Evolutionary conservation across 2,797 vertebrate genomes (phyloP), one percentile per base, ranked within the genome.

Genomic region (Craterocephalus amniculus): DNA sequence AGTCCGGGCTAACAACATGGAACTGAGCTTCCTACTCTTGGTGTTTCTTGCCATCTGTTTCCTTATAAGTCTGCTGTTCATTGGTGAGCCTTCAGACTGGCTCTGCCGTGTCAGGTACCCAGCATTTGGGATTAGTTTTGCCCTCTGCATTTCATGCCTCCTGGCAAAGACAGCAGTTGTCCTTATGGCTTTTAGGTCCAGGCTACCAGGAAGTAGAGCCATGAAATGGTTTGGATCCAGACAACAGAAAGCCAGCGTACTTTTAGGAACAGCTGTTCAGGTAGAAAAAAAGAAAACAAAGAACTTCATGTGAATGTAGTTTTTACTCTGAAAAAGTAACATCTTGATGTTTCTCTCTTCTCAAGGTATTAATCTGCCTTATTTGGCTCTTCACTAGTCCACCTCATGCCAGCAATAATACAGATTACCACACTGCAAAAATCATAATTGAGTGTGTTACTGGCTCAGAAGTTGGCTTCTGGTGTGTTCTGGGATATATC

Each of bases 1-100:
- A 22, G 88, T 94, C 34, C 86, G 92, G 34, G 94, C 87, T 29
- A 95, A 94, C 80, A 94, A 95, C 77, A 93, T 92, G 77, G 92
- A 94, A 57, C 55, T 94, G 52, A 94, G 93, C 72, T 91, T 94
- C 49, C 75, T 92, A 27, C 83, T 94, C 32, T 76, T 95, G 13
- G 45, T 91, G 3, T 93, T 93, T 35, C 86, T 95, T 56, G 62
- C 83, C 9, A 55, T 91, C 5, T 94, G 94, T 67, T 95, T 94
- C 66, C 87, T 95, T 36, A 87, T 90, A 51, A 78, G 83, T 2
- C 63, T 93, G 29, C 78, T 93, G 45, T 94, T 94, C 40, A 90
- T 95, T 31, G 94, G 93, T 0, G 73, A 91, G 74, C 94, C 94
- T 32, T 90, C 92, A 16, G 67, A 90, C 73, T 91, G 88, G 89